Conservation (phyloP, 2,797 vertebrate genomes). For the Chrysocyon brachyurus region DNA sequence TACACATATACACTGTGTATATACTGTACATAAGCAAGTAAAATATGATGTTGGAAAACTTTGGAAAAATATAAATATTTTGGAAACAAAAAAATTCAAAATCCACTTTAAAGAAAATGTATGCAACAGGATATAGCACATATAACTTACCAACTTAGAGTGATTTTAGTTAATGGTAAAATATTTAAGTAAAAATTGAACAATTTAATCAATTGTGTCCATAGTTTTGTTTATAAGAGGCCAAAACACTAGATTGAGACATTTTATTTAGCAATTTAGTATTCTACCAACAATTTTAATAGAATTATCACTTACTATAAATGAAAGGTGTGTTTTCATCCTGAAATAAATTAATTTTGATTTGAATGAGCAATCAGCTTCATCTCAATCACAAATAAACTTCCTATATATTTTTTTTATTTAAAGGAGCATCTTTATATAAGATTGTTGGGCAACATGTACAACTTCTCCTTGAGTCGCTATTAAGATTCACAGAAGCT, state of each 20-base stretch:
- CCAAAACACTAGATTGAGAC: background rate
- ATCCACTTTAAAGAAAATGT: background rate
- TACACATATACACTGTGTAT: background rate
- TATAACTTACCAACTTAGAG: background rate
- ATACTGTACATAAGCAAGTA: background rate
- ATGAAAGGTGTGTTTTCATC: slow-evolving; percentile 55
- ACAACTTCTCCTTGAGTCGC: slow-evolving; percentile 44
- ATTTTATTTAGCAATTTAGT: background rate
- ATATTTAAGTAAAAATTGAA: background rate
- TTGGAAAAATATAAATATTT: background rate
- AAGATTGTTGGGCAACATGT: background rate
- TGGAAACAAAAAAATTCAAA: background rate
- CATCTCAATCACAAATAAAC: background rate
- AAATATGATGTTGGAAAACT: background rate
- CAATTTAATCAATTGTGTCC: background rate
- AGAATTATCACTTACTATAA: background rate
- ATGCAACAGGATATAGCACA: background rate
- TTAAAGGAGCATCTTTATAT: background rate
- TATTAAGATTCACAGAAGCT: background rate
- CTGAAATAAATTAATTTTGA: slow-evolving; percentile 52
- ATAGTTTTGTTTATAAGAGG: background rate
- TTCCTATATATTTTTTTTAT: background rate
- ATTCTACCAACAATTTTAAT: background rate
- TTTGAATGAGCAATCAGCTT: background rate
- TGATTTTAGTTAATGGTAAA: background rate